Conservation (phyloP, 2,797 vertebrate species). For the Hemibagrus guttatus region DNA sequence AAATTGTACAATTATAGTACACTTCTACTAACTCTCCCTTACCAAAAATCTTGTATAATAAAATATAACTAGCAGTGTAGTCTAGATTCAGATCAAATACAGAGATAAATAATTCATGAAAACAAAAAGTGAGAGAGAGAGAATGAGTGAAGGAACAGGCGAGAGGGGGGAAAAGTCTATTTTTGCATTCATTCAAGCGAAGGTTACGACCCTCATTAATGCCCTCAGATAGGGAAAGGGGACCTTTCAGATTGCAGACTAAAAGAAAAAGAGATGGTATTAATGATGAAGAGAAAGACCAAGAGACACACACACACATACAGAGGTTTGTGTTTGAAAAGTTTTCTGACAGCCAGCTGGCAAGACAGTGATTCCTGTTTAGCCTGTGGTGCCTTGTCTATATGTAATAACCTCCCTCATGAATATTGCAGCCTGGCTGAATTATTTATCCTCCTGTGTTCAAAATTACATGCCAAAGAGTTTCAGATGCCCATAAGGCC, state of each 20-base stretch:
- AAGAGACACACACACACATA: slow-evolving; percentile 32
- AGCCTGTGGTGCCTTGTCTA: slow-evolving; percentile 72
- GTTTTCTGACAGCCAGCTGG: slow-evolving; percentile 58
- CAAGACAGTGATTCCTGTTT: slow-evolving; percentile 67
- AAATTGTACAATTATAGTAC: neutral
- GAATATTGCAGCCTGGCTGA: slow-evolving; percentile 73
- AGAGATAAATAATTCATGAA: slow-evolving; percentile 51
- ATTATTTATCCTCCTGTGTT: slow-evolving; percentile 74
- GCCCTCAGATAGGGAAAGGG: slow-evolving; percentile 42
- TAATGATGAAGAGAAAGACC: slow-evolving; percentile 30
- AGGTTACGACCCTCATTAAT: slow-evolving; percentile 65
- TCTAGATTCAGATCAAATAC: slow-evolving; percentile 52
- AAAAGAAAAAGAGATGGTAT: slow-evolving; percentile 30
- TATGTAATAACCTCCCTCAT: slow-evolving; percentile 77
- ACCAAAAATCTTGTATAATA: neutral
- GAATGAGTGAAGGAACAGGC: neutral
- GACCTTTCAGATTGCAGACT: slow-evolving; percentile 43
- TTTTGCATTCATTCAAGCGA: slow-evolving; percentile 54
- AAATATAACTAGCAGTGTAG: slow-evolving; percentile 28
- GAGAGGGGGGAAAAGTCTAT: slow-evolving; percentile 37
- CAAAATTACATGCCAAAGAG: slow-evolving; percentile 71
- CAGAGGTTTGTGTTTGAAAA: slow-evolving; percentile 36
- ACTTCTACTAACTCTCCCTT: neutral
- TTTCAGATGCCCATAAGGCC: slow-evolving; percentile 63
- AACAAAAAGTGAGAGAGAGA: slow-evolving; percentile 18